Evolutionary conservation across 1,140 invertebrate genomes (phyloP), one percentile per base, ranked within the genome.

Genomic region (Drosophila saltans): DNA sequence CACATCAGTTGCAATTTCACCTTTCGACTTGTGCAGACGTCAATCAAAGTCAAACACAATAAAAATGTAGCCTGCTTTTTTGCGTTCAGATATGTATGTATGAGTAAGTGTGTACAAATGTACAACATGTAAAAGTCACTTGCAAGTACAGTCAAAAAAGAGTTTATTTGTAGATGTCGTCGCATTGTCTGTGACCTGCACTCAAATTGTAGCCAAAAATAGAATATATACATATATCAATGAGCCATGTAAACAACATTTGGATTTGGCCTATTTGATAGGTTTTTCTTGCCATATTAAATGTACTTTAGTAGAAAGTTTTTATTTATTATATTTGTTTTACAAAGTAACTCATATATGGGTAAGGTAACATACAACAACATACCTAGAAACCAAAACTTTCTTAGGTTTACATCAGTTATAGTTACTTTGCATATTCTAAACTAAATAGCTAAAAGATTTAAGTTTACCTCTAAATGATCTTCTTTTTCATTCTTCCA

Each of bases 231-330:
- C 8, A 48, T 48, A 61, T 62, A 33, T 48, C 16, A 21, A 48
- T 52, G 21, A 26, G 45, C 55, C 33, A 11, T 21, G 73, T 69
- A 75, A 75, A 75, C 73, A 75, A 75, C 43, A 62, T 33, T 43
- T 41, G 7, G 11, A 58, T 52, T 48, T 58, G 39, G 39, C 9
- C 33, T 36, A 58, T 41, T 75, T 40, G 64, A 75, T 75, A 56
- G 75, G 41, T 39, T 41, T 43, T 41, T 41, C 10, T 41, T 48
- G 28, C 33, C 33, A 36, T 36, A 36, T 52, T 26, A 8, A 2
- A 30, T 30, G 28, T 26, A 43, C n/a, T 43, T 16, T 43, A 6
- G 1, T 2, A 2, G 6, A 36, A 36, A 36, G 33, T 43, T n/a
- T 43, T 43, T 16, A 3, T 43, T 43, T 43, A 5, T 43, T 43